A percentile compares a stretch with the other conserved stretches of the same genome.
These are phyloP conservation scores for Cyprinodon variegatus DNA, from an alignment of 2,113 vertebrate genomes.

Conservation along the genomic window DNA sequence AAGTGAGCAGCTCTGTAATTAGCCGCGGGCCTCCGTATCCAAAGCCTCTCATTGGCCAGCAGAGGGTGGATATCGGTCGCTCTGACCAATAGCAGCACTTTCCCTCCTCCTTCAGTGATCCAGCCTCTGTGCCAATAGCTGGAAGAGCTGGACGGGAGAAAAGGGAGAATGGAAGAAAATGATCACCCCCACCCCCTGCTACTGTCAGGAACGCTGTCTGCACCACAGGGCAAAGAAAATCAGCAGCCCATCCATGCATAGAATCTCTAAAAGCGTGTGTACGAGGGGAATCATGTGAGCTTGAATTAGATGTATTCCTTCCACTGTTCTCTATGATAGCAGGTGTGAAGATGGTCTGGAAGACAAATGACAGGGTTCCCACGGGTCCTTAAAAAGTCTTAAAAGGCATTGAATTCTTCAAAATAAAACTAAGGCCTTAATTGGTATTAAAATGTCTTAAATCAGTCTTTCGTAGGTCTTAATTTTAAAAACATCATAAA, in stretches of 20 bases:
- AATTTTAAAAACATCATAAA: no score
- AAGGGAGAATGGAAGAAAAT: constrained; percentile 60
- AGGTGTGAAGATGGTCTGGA: no score
- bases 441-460: no score
- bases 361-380: no score
- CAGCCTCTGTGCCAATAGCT: constrained; percentile 49
- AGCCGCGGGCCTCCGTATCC: constrained; percentile 25
- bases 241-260: constrained; percentile 59
- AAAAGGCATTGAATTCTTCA: no score
- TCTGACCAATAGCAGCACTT: constrained; percentile 32
- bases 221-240: constrained; percentile 61
- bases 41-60: constrained; percentile 45
- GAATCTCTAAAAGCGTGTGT: constrained; percentile 36
- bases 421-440: no score
- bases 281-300: no score
- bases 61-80: not conserved
- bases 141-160: constrained; percentile 47
- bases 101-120: constrained; percentile 12
- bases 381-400: no score
- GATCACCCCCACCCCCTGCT: constrained; percentile 10
- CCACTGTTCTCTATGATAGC: no score
- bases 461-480: no score
- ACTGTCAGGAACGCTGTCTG: constrained; percentile 19
- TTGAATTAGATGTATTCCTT: no score
- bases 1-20: constrained; percentile 73